Conservation (phyloP, 2,888 invertebrate genomes). For the Uloborus plumipes region DNA sequence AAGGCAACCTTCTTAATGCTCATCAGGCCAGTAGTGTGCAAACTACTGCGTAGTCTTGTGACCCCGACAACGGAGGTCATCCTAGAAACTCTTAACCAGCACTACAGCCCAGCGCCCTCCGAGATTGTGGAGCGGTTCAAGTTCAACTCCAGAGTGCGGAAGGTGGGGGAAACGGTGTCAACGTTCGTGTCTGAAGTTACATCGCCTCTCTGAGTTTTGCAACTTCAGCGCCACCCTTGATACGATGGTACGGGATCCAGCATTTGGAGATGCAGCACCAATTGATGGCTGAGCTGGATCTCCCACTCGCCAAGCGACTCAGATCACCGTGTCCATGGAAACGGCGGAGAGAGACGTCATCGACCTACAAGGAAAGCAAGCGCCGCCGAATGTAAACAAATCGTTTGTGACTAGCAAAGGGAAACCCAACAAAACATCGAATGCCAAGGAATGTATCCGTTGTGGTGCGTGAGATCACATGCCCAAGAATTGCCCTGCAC, state of each 20-base stretch:
- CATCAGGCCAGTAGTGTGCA: not conserved
- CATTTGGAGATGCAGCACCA: not conserved
- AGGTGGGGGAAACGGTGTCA: not conserved
- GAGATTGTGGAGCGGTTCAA: too few species aligned
- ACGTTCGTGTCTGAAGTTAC: not conserved
- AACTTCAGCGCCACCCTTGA: not conserved
- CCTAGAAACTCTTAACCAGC: not conserved
- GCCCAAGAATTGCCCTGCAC: not conserved
- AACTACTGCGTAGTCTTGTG: not conserved
- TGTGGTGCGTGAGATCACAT: not conserved
- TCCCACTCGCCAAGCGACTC: not conserved
- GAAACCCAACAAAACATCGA: not conserved
- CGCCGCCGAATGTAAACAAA: too few species aligned
- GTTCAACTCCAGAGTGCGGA: not conserved
- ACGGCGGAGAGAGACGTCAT: not conserved
- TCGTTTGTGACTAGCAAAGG: not conserved
- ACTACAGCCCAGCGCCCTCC: not conserved
- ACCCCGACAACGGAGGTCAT: not conserved
- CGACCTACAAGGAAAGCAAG: too few species aligned
- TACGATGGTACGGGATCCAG: constrained; percentile 1
- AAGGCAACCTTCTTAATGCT: not conserved
- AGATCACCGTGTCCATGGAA: constrained; percentile 4
- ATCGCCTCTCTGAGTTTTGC: not conserved
- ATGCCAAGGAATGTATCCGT: not conserved
- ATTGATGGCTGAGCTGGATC: not conserved